phyloP scores from a whole-genome alignment of 2,797 vertebrate species.

The Protonibea diacanthus region DNA sequence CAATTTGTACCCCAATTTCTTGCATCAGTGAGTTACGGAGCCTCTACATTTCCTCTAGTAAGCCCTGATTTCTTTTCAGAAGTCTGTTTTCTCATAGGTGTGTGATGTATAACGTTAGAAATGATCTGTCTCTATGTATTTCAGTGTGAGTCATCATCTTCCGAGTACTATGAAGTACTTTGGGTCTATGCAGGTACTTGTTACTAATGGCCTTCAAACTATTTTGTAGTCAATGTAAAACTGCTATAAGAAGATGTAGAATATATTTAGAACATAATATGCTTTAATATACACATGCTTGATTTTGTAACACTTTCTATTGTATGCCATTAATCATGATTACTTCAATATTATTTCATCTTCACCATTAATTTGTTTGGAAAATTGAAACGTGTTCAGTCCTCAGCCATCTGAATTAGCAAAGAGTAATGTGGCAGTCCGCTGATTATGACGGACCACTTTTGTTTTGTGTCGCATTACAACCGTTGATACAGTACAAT shows the following conservation, averaged over 20 bases:
- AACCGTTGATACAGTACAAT: not conserved
- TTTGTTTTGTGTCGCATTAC: conserved; percentile 15
- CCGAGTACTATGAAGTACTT: not conserved
- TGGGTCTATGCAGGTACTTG: not conserved
- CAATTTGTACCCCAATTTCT: conserved; percentile 26
- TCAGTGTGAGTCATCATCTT: not conserved
- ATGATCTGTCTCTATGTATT: conserved; percentile 5
- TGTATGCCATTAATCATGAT: conserved; percentile 7
- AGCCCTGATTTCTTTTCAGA: not conserved
- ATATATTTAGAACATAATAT: not conserved
- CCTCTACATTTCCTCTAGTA: not conserved
- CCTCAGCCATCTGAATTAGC: conserved; percentile 16
- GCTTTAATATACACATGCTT: not conserved
- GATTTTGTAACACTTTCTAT: not conserved
- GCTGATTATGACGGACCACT: conserved; percentile 11
- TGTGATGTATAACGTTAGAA: not conserved
- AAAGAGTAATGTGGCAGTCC: conserved; percentile 25
- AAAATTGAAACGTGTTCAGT: conserved; percentile 28
- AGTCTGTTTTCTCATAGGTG: not conserved
- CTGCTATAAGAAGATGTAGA: not conserved
- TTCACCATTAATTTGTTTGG: conserved; percentile 20
- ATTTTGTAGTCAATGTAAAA: not conserved
- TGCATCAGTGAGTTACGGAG: conserved; percentile 14
- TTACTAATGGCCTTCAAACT: not conserved
- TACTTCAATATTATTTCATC: conserved; percentile 11